These are phyloP conservation scores for Pterois miles DNA, from an alignment of 2,797 vertebrate genomes.

Conservation along the genomic window DNA sequence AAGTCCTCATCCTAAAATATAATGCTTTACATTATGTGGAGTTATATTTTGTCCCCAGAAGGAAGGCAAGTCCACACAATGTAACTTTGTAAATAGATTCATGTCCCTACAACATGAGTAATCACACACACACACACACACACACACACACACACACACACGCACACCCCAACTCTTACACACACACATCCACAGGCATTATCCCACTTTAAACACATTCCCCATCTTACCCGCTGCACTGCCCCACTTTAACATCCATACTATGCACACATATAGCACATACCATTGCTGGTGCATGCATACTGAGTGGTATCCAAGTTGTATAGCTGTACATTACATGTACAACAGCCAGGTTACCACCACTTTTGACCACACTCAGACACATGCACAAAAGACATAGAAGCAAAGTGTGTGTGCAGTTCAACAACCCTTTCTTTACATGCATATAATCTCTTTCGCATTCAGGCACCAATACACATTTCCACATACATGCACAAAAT, in stretches of 20 bases:
- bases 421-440: slow-evolving; percentile 5
- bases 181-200: slow-evolving; percentile 35
- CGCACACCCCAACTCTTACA: neutral
- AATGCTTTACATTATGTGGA: no score
- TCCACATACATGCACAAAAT: slow-evolving; percentile 26
- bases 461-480: slow-evolving; percentile 9
- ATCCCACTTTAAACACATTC: slow-evolving; percentile 70
- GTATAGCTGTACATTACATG: slow-evolving; percentile 2
- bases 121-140: neutral
- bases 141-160: slow-evolving; percentile 10
- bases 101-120: no score
- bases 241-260: slow-evolving; percentile 23
- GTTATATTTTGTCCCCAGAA: no score
- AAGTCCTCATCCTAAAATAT: no score
- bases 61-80: no score
- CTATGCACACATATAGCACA: slow-evolving; percentile 37
- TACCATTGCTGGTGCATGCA: slow-evolving; percentile 19
- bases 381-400: slow-evolving; percentile 1
- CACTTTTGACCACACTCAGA: slow-evolving; percentile 33
- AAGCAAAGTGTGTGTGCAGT: neutral
- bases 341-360: neutral
- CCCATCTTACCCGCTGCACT: slow-evolving; percentile 45
- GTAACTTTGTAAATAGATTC: no score
- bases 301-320: slow-evolving; percentile 36
- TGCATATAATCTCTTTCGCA: slow-evolving; percentile 33